Evolutionary conservation across 2,888 invertebrate species (phyloP).

Genomic region (Pegoplata infirma): DNA sequence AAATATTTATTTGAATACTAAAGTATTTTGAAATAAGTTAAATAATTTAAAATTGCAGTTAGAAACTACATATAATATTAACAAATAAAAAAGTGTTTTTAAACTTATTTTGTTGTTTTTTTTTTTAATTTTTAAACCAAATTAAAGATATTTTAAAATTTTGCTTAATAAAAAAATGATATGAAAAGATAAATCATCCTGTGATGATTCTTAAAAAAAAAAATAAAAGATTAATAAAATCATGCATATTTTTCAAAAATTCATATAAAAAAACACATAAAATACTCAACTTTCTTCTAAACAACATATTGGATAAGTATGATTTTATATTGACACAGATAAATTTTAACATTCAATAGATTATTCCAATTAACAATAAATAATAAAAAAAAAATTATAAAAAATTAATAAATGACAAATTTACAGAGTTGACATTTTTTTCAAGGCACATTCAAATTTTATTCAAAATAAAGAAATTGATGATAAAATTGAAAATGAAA

Average conservation of each 20-base stretch:
- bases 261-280: neutral
- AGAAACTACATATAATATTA: conserved; percentile 19
- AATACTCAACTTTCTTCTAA: neutral
- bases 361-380: no score
- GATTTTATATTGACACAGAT: no score
- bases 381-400: neutral
- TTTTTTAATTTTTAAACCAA: no score
- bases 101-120: conserved; percentile 42
- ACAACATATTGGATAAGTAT: neutral
- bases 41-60: neutral
- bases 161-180: conserved; percentile 22
- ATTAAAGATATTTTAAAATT: conserved; percentile 24
- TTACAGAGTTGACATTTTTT: conserved; percentile 12
- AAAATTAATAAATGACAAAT: no score
- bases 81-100: conserved; percentile 43
- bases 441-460: conserved; percentile 37
- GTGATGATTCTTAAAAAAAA: neutral
- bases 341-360: no score
- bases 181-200: neutral
- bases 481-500: neutral
- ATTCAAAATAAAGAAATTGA: conserved; percentile 12
- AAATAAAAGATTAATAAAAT: neutral
- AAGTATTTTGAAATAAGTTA: conserved; percentile 9
- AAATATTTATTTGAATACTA: neutral
- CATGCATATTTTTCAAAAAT: neutral